Conservation (phyloP, 1,140 invertebrate genomes). For the Sarcophaga bullata region DNA sequence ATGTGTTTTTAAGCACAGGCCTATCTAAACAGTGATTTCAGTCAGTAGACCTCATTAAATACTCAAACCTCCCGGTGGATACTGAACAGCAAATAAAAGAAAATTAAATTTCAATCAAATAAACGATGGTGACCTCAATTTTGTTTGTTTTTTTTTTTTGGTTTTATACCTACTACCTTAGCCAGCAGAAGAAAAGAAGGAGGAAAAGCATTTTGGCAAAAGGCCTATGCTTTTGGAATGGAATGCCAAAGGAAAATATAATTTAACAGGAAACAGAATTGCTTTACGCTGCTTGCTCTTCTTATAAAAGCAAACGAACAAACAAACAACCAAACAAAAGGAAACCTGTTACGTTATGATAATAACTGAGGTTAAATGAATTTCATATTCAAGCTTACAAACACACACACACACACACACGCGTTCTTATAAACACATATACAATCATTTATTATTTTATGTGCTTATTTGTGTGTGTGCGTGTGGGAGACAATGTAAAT, state of each 20-base stretch:
- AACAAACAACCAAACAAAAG: neutral
- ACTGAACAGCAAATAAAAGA: conserved; percentile 17
- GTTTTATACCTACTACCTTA: too few species aligned
- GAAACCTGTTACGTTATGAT: conserved; percentile 22
- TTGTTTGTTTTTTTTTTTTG: neutral
- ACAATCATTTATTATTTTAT: neutral
- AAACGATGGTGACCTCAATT: conserved; percentile 37
- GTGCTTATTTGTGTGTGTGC: neutral
- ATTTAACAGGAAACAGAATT: neutral
- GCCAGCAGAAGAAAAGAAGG: too few species aligned
- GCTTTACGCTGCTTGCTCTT: too few species aligned
- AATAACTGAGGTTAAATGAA: neutral
- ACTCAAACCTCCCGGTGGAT: neutral
- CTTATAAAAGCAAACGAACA: neutral
- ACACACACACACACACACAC: neutral
- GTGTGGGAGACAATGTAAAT: neutral
- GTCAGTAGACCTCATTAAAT: neutral
- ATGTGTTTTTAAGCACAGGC: neutral
- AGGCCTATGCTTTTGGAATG: too few species aligned
- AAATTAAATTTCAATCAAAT: conserved; percentile 31
- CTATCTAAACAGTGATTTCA: neutral
- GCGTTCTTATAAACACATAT: too few species aligned
- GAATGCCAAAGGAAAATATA: too few species aligned
- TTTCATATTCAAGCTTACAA: neutral
- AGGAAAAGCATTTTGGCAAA: too few species aligned